Conservation (phyloP, 2,797 vertebrate species). For the Nyctalus aviator region DNA sequence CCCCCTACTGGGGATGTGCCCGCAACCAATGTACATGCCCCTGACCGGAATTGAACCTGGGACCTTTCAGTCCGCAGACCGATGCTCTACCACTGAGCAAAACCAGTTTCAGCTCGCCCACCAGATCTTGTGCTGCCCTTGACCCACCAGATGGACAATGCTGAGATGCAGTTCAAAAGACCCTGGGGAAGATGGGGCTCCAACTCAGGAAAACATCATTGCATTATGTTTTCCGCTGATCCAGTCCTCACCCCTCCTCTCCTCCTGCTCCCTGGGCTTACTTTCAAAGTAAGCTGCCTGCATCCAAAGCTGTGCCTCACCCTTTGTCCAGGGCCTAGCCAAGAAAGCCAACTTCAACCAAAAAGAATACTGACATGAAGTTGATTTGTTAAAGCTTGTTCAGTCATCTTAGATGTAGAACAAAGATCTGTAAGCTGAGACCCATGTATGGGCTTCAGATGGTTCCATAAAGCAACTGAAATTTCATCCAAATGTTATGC, state of each 20-base stretch:
- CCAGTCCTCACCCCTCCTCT: rapidly evolving
- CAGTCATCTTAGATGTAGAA: background rate
- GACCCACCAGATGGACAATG: background rate
- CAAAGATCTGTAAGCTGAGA: background rate
- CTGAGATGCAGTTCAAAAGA: background rate
- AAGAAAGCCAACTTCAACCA: background rate
- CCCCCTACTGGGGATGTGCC: no score
- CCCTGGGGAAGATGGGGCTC: background rate
- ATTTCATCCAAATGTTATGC: background rate
- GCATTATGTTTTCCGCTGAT: background rate
- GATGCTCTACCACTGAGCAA: no score
- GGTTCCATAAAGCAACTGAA: background rate
- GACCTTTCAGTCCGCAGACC: no score
- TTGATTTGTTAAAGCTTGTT: background rate
- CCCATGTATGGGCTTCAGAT: background rate
- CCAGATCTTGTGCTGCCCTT: background rate
- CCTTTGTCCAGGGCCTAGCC: background rate
- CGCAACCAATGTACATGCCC: no score
- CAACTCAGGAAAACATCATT: background rate
- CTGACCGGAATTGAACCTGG: no score
- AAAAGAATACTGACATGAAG: background rate
- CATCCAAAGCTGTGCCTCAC: background rate
- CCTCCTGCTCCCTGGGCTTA: background rate
- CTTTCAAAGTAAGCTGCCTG: background rate
- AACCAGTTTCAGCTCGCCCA: no score